These are phyloP conservation scores for Corythaixoides concolor DNA, from an alignment of 2,113 vertebrate genomes.

Conservation along the genomic window DNA sequence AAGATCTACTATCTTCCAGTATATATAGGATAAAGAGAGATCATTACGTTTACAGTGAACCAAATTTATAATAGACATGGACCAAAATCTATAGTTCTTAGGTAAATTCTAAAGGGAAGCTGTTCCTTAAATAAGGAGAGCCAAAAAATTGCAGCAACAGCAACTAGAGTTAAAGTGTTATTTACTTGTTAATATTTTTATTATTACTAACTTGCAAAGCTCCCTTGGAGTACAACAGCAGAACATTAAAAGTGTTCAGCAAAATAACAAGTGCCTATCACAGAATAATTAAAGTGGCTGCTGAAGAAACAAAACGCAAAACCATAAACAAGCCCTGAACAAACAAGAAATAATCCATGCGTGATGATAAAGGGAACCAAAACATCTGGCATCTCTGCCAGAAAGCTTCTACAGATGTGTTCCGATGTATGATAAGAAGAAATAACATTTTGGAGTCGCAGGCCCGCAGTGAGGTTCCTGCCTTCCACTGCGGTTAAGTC, in stretches of 20 bases:
- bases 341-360: constrained; percentile 47
- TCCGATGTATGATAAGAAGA: constrained; percentile 60
- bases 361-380: constrained; percentile 37
- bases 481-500: constrained; percentile 29
- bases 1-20: background rate
- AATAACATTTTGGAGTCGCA: constrained; percentile 37
- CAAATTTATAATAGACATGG: background rate
- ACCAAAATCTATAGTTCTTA: background rate
- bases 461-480: background rate
- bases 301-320: constrained; percentile 12
- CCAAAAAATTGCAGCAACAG: background rate
- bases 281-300: background rate
- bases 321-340: constrained; percentile 27
- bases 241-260: background rate
- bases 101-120: background rate
- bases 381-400: constrained; percentile 36
- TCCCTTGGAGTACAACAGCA: background rate
- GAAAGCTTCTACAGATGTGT: constrained; percentile 57
- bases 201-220: background rate
- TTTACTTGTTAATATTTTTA: background rate
- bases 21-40: background rate
- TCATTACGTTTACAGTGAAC: background rate
- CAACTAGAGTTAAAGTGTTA: background rate
- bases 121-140: background rate
- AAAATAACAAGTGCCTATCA: background rate